phyloP scores from a whole-genome alignment of 1,140 invertebrate genomes.

The Cherax destructor region DNA sequence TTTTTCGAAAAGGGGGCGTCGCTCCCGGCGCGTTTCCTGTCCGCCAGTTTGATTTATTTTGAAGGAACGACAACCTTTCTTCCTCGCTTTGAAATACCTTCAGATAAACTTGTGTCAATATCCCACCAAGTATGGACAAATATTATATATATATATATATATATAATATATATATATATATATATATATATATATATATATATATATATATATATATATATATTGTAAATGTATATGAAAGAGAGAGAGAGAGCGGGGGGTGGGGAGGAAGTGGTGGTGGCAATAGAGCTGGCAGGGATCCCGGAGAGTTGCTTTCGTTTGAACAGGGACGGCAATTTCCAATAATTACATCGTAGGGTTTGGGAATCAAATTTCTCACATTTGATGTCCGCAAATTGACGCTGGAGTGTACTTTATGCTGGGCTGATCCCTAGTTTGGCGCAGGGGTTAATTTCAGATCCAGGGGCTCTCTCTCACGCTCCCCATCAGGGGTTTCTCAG shows the following conservation, averaged over 20 bases:
- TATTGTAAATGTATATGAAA: neutral
- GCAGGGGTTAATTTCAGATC: neutral
- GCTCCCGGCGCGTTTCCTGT: neutral
- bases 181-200: neutral
- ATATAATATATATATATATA: neutral
- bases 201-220: neutral
- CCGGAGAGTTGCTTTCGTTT: neutral
- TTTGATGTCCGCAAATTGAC: constrained; percentile 3
- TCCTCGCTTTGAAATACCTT: neutral
- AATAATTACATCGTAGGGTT: constrained; percentile 16
- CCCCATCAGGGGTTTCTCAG: neutral
- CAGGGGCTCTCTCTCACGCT: neutral
- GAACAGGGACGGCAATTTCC: neutral
- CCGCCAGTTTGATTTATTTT: constrained; percentile 51
- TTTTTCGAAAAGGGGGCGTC: constrained; percentile 10
- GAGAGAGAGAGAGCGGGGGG: neutral
- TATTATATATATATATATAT: neutral
- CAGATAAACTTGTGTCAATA: neutral
- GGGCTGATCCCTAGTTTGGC: neutral
- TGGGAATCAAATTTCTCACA: constrained; percentile 20
- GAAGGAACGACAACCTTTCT: constrained; percentile 33
- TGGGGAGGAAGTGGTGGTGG: neutral
- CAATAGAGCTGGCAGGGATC: neutral
- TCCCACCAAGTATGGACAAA: neutral
- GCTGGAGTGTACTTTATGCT: neutral